A percentile compares a stretch with the other conserved stretches of the same genome.
phyloP scores from a whole-genome alignment of 2,797 vertebrate species.

The Aplochiton taeniatus region DNA sequence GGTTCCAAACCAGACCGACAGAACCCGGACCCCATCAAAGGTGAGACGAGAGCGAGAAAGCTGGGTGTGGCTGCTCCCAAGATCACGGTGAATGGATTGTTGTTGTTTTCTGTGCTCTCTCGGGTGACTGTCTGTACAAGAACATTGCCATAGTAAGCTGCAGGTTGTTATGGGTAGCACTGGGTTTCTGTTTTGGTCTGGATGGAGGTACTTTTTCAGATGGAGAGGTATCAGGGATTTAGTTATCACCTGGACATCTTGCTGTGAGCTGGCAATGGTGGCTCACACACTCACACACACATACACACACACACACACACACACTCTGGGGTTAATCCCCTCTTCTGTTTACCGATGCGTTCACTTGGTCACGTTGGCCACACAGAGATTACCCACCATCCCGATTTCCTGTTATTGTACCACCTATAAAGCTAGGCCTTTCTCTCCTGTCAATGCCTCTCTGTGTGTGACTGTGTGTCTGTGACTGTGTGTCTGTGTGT shows the following conservation, averaged over 20 bases:
- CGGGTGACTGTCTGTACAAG: background rate
- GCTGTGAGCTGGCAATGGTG: slow-evolving; percentile 22
- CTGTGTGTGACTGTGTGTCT: slow-evolving; percentile 10
- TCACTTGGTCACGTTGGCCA: slow-evolving; percentile 55
- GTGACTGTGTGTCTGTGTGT: slow-evolving; percentile 1
- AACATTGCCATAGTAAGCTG: background rate
- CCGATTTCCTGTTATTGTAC: slow-evolving; percentile 69
- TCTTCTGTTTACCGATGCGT: slow-evolving; percentile 63
- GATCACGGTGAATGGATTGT: background rate
- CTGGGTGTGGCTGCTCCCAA: background rate
- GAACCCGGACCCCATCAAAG: slow-evolving; percentile 63
- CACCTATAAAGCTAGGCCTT: slow-evolving; percentile 53
- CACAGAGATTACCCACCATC: slow-evolving; percentile 66
- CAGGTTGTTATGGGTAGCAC: background rate
- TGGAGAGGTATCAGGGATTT: slow-evolving; percentile 25
- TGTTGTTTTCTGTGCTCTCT: background rate
- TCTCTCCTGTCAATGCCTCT: slow-evolving; percentile 42
- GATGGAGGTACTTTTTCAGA: slow-evolving; percentile 33
- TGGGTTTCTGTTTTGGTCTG: slow-evolving; percentile 23
- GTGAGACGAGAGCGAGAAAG: slow-evolving; percentile 44
- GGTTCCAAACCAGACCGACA: slow-evolving; percentile 46
- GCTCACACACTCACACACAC: background rate
- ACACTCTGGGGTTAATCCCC: slow-evolving; percentile 52
- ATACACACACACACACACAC: slow-evolving; percentile 9
- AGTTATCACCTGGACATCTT: slow-evolving; percentile 41